Base-by-base conservation (phyloP, 2,888 invertebrate species). In the Limnephilus rhombicus region DNA sequence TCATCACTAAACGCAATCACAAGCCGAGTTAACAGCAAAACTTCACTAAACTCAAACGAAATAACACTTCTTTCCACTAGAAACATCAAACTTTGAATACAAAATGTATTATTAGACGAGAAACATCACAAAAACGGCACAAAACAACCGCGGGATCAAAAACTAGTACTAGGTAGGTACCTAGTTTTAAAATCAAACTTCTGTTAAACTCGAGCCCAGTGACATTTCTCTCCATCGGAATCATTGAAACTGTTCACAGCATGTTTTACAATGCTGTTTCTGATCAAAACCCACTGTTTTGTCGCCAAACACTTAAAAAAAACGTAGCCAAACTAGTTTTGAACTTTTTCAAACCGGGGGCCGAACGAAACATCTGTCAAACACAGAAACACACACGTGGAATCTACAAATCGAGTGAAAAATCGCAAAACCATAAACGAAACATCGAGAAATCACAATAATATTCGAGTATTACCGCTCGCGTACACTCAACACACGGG, bases 311-410 rank as follows among this genome's bases (percentile, higher is more conserved):
- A 68, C 68, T n/a, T 68, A 68, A 68, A 68, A 68, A 68, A 68
- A 68, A 68, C 68, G 68, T 68, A 68, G 68, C n/a, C 68, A 68
- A 68, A 68, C 68, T 68, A 68, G 68, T 68, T 68, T 68, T 68
- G 7, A 68, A 68, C 68, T 68, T 68, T 68, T 68, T 68, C 68
- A 68, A 68, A 68, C 68, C 24, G 68, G 68, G 68, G 24, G 68
- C n/a, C 24, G 68, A 82, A 13, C 31, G 82, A 82, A 82, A 82
- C 82, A 82, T 82, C 82, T 82, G 82, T 82, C 82, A 82, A 31
- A 82, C 31, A 34, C 82, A 82, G 29, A n/a, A 24, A 34, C 29
- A 31, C 82, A 82, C 82, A 34, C 34, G 82, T 34, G 34, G 34
- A 31, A 82, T 31, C 13, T 34, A 68, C n/a, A 68, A 68, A 82